A percentile compares a stretch with the other conserved stretches of the same genome.
phyloP scores from a whole-genome alignment of 2,888 invertebrate species.

The Leptura quadrifasciata region DNA sequence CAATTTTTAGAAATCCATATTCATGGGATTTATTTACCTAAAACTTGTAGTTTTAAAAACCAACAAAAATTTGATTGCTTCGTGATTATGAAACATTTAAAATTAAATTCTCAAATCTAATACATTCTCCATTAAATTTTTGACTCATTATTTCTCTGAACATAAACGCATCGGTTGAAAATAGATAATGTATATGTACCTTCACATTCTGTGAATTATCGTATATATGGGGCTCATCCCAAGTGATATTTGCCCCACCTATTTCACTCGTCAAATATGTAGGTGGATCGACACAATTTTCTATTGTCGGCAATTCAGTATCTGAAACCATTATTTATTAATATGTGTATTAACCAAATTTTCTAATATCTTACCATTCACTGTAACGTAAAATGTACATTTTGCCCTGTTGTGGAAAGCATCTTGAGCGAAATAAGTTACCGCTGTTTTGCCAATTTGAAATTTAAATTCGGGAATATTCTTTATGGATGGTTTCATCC shows the following conservation, averaged over 20 bases:
- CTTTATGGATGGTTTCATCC: slow-evolving; percentile 77
- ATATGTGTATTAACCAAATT: not conserved
- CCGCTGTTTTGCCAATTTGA: slow-evolving; percentile 76
- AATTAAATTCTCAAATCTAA: not conserved
- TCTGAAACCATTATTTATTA: slow-evolving; percentile 69
- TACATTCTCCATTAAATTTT: not conserved
- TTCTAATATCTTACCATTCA: slow-evolving; percentile 72
- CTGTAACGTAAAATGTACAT: slow-evolving; percentile 78
- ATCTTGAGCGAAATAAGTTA: slow-evolving; percentile 81
- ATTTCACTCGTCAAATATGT: slow-evolving; percentile 70
- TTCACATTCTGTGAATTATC: slow-evolving; percentile 76
- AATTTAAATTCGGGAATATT: slow-evolving; percentile 73
- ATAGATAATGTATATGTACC: slow-evolving; percentile 54
- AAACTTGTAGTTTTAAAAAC: not conserved
- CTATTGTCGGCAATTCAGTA: slow-evolving; percentile 76
- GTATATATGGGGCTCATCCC: slow-evolving; percentile 77
- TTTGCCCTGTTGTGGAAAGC: slow-evolving; percentile 77
- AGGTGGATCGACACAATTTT: slow-evolving; percentile 78
- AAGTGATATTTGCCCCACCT: slow-evolving; percentile 74
- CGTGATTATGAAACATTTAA: too few relatives aligned
- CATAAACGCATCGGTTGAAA: not conserved
- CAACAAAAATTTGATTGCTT: too few relatives aligned
- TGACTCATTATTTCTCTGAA: not conserved
- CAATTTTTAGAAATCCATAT: slow-evolving; percentile 75
- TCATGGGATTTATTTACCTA: slow-evolving; percentile 71